Evolutionary conservation across 2,888 invertebrate genomes (phyloP).

Genomic region (Atethmia centrago): DNA sequence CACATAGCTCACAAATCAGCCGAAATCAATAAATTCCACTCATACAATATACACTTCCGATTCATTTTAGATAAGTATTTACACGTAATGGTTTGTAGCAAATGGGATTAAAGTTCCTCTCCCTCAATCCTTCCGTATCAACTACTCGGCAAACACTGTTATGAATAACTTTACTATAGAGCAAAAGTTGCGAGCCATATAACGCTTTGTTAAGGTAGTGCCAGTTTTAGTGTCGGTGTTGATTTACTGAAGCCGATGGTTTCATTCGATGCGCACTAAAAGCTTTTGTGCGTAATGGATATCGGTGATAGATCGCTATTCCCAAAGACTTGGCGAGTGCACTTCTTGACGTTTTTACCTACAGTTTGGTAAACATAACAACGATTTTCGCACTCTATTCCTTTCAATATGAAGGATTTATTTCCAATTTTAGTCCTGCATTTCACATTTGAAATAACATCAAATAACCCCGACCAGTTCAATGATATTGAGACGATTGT

Average conservation of each 20-base stretch:
- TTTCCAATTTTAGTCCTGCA: conserved; percentile 1
- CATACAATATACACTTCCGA: conserved; percentile 39
- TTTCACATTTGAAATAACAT: conserved; percentile 24
- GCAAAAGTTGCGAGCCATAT: conserved; percentile 32
- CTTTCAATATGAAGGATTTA: conserved; percentile 36
- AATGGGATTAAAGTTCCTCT: conserved; percentile 76
- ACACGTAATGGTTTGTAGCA: conserved; percentile 70
- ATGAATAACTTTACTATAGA: conserved; percentile 47
- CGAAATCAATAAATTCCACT: conserved; percentile 48
- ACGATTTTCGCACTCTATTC: conserved; percentile 28
- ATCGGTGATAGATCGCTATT: conserved; percentile 62
- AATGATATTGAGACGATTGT: conserved; percentile 12
- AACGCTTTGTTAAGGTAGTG: conserved; percentile 50
- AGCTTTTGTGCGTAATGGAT: conserved; percentile 73
- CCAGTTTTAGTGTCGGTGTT: conserved; percentile 62
- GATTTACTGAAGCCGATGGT: conserved; percentile 63
- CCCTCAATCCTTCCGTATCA: conserved; percentile 71
- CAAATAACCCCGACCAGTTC: conserved; percentile 6
- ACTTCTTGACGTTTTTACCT: conserved; percentile 58
- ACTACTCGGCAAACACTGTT: conserved; percentile 62
- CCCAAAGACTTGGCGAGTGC: conserved; percentile 59
- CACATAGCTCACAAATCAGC: conserved; percentile 36
- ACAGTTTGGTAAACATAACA: conserved; percentile 42
- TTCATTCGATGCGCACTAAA: conserved; percentile 71
- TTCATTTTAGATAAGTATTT: conserved; percentile 55